Base-by-base conservation (phyloP, 2,888 invertebrate genomes). In the Pteria penguin region DNA sequence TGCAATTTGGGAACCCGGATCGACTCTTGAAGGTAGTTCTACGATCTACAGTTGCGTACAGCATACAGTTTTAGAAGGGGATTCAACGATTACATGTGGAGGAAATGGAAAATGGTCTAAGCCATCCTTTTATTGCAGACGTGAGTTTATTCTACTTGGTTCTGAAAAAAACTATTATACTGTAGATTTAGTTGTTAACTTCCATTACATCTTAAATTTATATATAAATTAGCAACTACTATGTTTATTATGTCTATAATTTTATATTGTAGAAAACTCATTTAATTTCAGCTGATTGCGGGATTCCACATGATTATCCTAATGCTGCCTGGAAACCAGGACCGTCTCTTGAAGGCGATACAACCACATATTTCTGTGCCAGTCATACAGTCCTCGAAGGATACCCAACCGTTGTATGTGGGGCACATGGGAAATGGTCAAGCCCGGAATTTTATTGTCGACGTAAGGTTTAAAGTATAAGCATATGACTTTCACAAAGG, bases 81-180 rank as follows among this genome's bases (percentile, higher is more conserved):
- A 29, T 24, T 27, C 29, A 32, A 11, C 24, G 29, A 68, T 52
- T 5, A 57, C 57, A 8, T 68, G 68, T 57, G 52, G 52, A n/a
- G 26, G 11, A 26, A 33, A 68, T 33, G 68, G 68, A 32, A 57
- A 45, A 24, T 68, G 68, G 68, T 57, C 58, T 8, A n/a, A 22
- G 3, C 29, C 55, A 24, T 26, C 26, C 57, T 68, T 68, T 31
- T 33, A 68, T 32, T 68, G 68, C 33, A 29, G 57, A 68, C 57
- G 68, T 68, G 24, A 55, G 68, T 57, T 26, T 14, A 45, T 66
- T 3, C 18, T 18, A 45, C 18, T 45, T 45, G 45, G 18, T 45
- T 45, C 18, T 14, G 8, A 14, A 45, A 45, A 18, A 45, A 45
- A 45, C 8, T 45, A 45, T 45, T 14, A 18, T 45, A 45, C n/a